phyloP scores from a whole-genome alignment of 2,113 vertebrate genomes.

The Barbus barbus region DNA sequence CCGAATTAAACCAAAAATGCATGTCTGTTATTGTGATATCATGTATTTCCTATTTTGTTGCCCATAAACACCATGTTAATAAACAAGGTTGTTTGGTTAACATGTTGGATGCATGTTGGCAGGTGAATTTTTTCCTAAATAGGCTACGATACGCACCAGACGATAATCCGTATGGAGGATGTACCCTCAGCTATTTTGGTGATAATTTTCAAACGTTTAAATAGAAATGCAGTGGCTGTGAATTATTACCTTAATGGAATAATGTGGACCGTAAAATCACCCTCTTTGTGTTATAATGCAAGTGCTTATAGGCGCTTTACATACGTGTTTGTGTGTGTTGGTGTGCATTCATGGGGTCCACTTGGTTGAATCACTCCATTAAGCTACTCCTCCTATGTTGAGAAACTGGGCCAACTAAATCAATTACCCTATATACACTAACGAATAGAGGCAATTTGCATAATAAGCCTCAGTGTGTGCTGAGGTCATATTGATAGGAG shows the following conservation, averaged over 20 bases:
- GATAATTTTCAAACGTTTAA: not conserved
- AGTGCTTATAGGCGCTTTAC: conserved; percentile 12
- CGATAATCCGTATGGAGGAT: not conserved
- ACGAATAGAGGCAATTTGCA: conserved; percentile 45
- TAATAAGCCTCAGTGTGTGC: conserved; percentile 11
- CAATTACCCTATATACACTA: conserved; percentile 48
- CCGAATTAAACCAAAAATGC: too few relatives aligned
- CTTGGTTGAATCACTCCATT: conserved; percentile 19
- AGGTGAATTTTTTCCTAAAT: not conserved
- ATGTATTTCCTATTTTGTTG: not conserved
- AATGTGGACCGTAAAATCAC: conserved; percentile 2
- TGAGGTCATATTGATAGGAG: conserved; percentile 27
- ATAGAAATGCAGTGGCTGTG: not conserved
- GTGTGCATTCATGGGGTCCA: not conserved
- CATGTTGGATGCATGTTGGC: not conserved
- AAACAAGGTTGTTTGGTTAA: not conserved
- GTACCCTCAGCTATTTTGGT: not conserved
- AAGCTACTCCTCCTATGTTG: conserved; percentile 11
- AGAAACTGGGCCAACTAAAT: conserved; percentile 28
- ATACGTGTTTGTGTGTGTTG: conserved; percentile 5
- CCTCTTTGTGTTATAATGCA: conserved; percentile 2
- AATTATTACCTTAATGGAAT: not conserved
- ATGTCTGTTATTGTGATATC: not conserved
- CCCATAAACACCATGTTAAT: not conserved
- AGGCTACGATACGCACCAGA: not conserved